Evolutionary conservation across 2,797 vertebrate species (phyloP), one percentile per base, ranked within the genome.

Genomic region (Chaetophractus vellerosus): DNA sequence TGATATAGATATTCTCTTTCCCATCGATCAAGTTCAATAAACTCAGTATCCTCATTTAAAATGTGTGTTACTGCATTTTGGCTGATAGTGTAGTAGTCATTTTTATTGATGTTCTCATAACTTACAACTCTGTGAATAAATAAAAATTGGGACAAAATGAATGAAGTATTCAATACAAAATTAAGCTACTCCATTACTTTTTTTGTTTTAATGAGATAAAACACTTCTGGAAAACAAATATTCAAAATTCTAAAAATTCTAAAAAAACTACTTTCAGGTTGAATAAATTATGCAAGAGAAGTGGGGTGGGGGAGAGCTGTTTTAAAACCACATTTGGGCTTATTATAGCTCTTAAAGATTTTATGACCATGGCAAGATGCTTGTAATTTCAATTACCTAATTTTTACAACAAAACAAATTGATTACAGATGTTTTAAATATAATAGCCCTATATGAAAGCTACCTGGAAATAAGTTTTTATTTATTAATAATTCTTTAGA

Each of bases 11-110:
- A 98, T 96, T 99, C 99, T 68, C 98, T 96, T 80, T 99, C 98
- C 99, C 99, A 99, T 85, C 98, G 96, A 11, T 99, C 98, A 16
- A 98, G 91, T 15, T 98, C 95, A 6, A 98, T 85, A 82, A 98
- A 98, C n/a, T 98, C 98, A 38, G 95, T 92, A 33, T 98, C 97
- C 0, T 97, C 94, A 1, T 97, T 72, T 74, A n/a, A 88, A 57
- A 97, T 81, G 38, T 98, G 98, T 31, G 98, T 95, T 72, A 99
- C 98, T 26, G 98, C 98, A 6, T 88, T 91, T 16, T 94, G 68
- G 89, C 98, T 98, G 94, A 99, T 98, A 10, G 98, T 98, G 94
- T 98, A 97, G 97, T 98, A 98, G 87, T 99, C 98, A 14, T 98
- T 97, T 96, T 98, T 98, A 92, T 98, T 98, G 93, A 98, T 94